A percentile compares a stretch with the other conserved stretches of the same genome.
These are phyloP conservation scores for Diploptera punctata DNA, from an alignment of 2,888 invertebrate species.

Conservation along the genomic window DNA sequence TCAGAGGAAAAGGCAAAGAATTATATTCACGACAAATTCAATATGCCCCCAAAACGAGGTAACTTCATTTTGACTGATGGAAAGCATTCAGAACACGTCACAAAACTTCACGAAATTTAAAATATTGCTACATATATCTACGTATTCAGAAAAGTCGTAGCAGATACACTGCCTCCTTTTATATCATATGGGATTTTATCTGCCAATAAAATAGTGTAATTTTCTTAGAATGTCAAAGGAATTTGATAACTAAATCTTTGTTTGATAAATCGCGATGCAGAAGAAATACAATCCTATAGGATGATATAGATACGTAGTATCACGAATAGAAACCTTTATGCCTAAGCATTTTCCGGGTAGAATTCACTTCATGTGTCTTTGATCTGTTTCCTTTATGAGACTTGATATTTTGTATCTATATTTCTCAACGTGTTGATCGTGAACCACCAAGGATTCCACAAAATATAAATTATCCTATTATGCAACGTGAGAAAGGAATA, in stretches of 20 bases:
- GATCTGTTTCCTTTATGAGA: no score
- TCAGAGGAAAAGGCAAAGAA: not conserved
- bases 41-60: not conserved
- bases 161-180: not conserved
- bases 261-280: not conserved
- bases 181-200: not conserved
- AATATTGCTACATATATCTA: not conserved
- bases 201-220: slow-evolving; percentile 5
- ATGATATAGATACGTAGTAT: no score
- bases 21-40: not conserved
- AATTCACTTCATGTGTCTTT: no score
- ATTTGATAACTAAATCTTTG: not conserved
- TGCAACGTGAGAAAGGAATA: no score
- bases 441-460: no score
- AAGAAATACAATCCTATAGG: no score
- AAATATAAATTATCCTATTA: no score
- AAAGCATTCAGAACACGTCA: not conserved
- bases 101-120: not conserved
- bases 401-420: no score
- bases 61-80: not conserved
- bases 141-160: not conserved
- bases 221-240: not conserved
- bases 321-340: no score
- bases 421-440: no score
- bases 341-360: no score